These are phyloP conservation scores for Mus spicilegus DNA, from an alignment of 2,113 vertebrate genomes.

Conservation along the genomic window DNA sequence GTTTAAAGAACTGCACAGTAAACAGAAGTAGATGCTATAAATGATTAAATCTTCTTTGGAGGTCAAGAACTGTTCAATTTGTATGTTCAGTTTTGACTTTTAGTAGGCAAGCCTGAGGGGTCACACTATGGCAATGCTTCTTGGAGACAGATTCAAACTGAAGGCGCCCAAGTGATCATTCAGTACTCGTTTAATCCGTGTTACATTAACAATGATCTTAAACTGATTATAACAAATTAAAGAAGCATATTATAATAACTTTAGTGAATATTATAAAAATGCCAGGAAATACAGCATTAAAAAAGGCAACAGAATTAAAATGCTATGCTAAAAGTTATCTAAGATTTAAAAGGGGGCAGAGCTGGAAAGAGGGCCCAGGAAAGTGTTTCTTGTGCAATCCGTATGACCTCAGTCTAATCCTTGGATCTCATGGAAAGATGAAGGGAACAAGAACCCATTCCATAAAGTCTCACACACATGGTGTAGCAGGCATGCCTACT, in stretches of 20 bases:
- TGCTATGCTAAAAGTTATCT: neutral
- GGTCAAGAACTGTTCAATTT: neutral
- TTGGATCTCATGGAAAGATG: neutral
- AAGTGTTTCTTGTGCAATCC: neutral
- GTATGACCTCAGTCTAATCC: neutral
- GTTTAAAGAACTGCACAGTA: neutral
- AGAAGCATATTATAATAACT: neutral
- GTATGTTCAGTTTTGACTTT: constrained; percentile 15
- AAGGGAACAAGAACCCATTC: neutral
- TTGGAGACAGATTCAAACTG: neutral
- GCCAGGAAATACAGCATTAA: constrained; percentile 10
- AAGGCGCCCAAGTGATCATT: neutral
- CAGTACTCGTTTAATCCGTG: neutral
- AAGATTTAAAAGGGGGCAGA: neutral
- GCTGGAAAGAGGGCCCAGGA: neutral
- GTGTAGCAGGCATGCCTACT: neutral
- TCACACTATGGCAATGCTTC: neutral
- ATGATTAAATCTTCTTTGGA: neutral
- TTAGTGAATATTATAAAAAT: neutral
- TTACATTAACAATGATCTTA: constrained; percentile 45
- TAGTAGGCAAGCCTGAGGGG: neutral
- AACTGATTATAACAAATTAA: constrained; percentile 10
- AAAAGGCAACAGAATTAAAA: constrained; percentile 27
- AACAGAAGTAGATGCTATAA: neutral
- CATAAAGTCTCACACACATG: neutral